Base-by-base conservation (phyloP, 2,888 invertebrate species). In the Rhaphigaster nebulosa region DNA sequence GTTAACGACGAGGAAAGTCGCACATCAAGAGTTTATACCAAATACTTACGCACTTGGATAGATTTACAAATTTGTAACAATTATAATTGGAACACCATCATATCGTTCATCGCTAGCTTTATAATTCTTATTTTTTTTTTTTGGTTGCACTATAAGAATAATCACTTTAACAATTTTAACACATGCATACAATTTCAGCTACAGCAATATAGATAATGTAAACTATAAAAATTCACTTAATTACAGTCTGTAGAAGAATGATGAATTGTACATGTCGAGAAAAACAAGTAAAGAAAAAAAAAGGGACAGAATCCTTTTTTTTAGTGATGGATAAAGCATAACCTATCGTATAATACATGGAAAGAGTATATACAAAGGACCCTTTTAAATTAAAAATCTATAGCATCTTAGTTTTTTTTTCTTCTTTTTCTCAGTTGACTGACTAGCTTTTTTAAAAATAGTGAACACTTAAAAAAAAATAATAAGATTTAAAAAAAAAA, bases 211-310 rank as follows among this genome's bases (percentile, higher is more conserved):
- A 56, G 45, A n/a, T n/a, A 84, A 84, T 84, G 84, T 45, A 84
- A 84, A 84, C 70, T 76, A 76, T 34, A 76, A 76, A 38, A 76
- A 38, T 20, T 76, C 20, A 76, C 15, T n/a, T 84, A 84, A 84
- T 45, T 84, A 84, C n/a, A 84, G 45, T 84, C 84, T 84, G 45
- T 84, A 84, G 84, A 84, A 84, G n/a, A 84, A 84, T n/a, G n/a
- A 45, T 45, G 5, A 45, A n/a, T 76, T 20, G 12, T 60, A 60
- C 41, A 80, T 41, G 15, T 12, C 26, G 0, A 26, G 41, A 80
- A 8, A 41, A 80, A 80, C 20, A 38, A 80, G 8, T 10, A 41
- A 41, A 80, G 6, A 80, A 80, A 80, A 41, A 41, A 41, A 41
- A 8, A 23, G 41, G 41, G 41, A 13, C 23, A 80, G 41, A n/a